Conservation (phyloP, 1,140 invertebrate species). For the Thalassaphorura encarpata region DNA sequence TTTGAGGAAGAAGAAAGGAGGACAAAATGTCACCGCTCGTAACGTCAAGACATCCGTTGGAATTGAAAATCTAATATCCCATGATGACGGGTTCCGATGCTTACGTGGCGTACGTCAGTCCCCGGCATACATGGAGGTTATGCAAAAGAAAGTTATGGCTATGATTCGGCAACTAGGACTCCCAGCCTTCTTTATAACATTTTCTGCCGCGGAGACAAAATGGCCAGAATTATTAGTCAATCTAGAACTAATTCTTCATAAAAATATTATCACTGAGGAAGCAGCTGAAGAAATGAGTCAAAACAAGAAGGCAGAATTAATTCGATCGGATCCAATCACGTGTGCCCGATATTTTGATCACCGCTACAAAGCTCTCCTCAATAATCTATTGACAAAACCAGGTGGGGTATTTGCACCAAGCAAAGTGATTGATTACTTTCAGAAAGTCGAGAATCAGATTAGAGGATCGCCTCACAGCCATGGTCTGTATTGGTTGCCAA, state of each 20-base stretch:
- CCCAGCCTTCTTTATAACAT: neutral
- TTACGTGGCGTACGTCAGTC: neutral
- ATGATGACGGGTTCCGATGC: neutral
- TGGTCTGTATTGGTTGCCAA: conserved; percentile 34
- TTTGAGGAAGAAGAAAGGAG: neutral
- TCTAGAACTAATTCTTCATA: no score
- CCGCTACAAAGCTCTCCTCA: neutral
- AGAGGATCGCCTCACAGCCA: conserved; percentile 38
- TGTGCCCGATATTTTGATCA: conserved; percentile 5
- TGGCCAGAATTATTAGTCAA: neutral
- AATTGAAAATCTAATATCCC: neutral
- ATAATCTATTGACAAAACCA: neutral
- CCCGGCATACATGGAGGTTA: neutral
- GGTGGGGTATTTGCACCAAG: neutral
- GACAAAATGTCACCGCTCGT: neutral
- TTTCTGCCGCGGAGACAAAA: neutral
- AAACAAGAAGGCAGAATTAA: neutral
- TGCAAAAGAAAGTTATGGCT: neutral
- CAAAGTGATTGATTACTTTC: conserved; percentile 29
- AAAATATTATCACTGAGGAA: conserved; percentile 5
- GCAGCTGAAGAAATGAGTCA: neutral
- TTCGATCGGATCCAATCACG: conserved; percentile 5
- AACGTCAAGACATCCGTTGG: neutral
- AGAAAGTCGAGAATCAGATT: conserved; percentile 41
- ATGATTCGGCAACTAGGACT: neutral